A percentile compares a stretch with the other conserved stretches of the same genome.
Evolutionary conservation across 2,797 vertebrate genomes (phyloP).

Genomic region (Perdix hodgsoniae): DNA sequence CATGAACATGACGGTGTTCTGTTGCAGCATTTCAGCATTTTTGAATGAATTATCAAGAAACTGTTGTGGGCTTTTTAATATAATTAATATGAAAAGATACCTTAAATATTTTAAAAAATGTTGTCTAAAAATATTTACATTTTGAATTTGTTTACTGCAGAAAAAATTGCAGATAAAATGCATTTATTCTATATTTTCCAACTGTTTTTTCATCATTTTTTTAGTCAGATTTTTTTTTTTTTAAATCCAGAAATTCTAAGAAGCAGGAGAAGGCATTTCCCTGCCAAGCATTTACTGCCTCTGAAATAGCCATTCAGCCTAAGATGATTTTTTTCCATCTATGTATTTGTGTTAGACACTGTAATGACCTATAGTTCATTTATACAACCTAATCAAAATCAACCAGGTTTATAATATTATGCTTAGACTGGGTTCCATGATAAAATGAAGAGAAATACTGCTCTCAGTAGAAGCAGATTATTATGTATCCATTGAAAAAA

Average conservation of each 20-base stretch:
- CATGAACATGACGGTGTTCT: not conserved
- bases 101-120: not conserved
- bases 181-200: not conserved
- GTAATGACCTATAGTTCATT: not conserved
- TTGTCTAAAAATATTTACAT: not conserved
- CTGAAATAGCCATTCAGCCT: not conserved
- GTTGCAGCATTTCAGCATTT: not conserved
- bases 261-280: not conserved
- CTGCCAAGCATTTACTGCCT: not conserved
- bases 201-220: not conserved
- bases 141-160: not conserved
- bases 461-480: slow-evolving; percentile 28
- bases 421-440: not conserved
- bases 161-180: not conserved
- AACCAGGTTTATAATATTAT: slow-evolving; percentile 8
- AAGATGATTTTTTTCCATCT: not conserved
- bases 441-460: not conserved
- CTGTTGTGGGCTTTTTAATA: not conserved
- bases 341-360: not conserved
- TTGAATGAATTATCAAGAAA: not conserved
- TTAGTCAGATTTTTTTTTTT: not conserved
- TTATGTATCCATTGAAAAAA: not conserved
- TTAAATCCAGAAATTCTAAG: not conserved
- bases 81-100: not conserved
- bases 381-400: not conserved